phyloP scores from a whole-genome alignment of 2,797 vertebrate species.

The Lepus oiostolus region DNA sequence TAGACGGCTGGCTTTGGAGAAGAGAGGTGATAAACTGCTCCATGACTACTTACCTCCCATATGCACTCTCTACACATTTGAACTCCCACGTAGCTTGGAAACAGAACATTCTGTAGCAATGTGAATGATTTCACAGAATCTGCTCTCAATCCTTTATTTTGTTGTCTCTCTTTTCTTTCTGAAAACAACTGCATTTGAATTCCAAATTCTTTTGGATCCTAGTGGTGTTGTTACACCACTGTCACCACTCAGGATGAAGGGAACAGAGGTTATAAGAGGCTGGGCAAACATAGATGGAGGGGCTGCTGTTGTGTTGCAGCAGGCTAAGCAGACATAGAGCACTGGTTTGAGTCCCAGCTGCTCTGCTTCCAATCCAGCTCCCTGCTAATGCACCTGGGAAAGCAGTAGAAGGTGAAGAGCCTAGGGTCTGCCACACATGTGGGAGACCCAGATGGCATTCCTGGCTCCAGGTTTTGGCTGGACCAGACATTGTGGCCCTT shows the following conservation, averaged over 20 bases:
- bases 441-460: too few relatives aligned
- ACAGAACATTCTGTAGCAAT: background rate
- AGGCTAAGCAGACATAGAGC: too few relatives aligned
- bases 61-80: background rate
- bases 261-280: background rate
- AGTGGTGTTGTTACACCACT: background rate
- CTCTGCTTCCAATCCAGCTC: too few relatives aligned
- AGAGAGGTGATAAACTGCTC: background rate
- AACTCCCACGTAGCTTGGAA: background rate
- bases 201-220: constrained; percentile 32
- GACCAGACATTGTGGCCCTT: too few relatives aligned
- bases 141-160: background rate
- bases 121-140: constrained; percentile 33
- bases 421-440: too few relatives aligned
- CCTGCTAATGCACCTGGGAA: too few relatives aligned
- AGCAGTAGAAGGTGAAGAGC: too few relatives aligned
- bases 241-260: background rate
- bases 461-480: too few relatives aligned
- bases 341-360: too few relatives aligned
- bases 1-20: background rate
- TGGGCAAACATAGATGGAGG: background rate
- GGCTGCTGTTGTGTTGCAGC: too few relatives aligned
- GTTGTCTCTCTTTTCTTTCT: background rate
- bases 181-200: constrained; percentile 55
- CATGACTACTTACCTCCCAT: background rate